Conservation (phyloP, 1,140 invertebrate genomes). For the Thaumatotibia leucotreta region DNA sequence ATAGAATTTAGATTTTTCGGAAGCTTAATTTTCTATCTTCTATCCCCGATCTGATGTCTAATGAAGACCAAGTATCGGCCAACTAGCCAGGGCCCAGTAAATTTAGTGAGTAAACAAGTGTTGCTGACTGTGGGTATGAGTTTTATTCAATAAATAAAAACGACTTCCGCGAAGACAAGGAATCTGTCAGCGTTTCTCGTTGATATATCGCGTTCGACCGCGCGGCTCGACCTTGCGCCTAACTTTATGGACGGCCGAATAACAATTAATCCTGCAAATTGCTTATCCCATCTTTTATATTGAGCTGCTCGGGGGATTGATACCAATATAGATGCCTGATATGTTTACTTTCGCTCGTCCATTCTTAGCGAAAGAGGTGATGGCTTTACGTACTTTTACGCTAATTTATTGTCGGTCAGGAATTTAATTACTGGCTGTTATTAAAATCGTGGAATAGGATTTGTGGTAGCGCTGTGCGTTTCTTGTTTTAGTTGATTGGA, state of each 20-base stretch:
- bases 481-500: too few relatives aligned
- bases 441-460: background rate
- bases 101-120: too few relatives aligned
- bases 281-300: constrained; percentile 11
- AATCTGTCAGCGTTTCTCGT: background rate
- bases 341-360: background rate
- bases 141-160: too few relatives aligned
- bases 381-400: background rate
- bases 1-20: too few relatives aligned
- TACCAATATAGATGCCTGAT: background rate
- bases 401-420: background rate
- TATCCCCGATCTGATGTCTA: too few relatives aligned
- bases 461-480: too few relatives aligned
- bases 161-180: background rate
- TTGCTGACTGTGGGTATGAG: too few relatives aligned
- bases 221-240: background rate
- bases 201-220: background rate
- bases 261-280: constrained; percentile 13
- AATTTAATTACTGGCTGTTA: background rate
- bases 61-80: too few relatives aligned
- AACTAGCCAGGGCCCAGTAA: too few relatives aligned
- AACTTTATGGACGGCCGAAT: constrained; percentile 2
- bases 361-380: background rate
- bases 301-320: background rate
- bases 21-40: too few relatives aligned